These are phyloP conservation scores for Eumacrocentrus americanus DNA, from an alignment of 2,888 invertebrate genomes.

Conservation along the genomic window DNA sequence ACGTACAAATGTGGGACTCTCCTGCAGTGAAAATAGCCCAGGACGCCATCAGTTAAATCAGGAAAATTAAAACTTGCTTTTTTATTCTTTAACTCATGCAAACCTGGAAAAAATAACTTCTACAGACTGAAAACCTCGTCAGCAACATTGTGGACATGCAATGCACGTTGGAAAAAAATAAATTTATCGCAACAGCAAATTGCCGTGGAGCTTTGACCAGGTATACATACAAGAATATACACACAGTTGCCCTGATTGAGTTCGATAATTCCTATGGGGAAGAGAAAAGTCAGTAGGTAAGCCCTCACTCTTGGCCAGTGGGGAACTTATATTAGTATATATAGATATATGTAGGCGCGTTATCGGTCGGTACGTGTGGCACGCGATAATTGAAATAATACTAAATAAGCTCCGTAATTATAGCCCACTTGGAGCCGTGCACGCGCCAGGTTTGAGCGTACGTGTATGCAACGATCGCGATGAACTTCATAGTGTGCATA, in stretches of 20 bases:
- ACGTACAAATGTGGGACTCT: too few relatives aligned
- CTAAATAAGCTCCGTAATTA: slow-evolving; percentile 54
- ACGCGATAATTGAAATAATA: slow-evolving; percentile 58
- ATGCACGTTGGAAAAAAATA: not conserved
- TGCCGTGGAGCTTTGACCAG: too few relatives aligned
- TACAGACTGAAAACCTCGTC: not conserved
- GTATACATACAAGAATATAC: too few relatives aligned
- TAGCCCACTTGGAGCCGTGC: slow-evolving; percentile 40
- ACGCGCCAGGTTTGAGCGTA: slow-evolving; percentile 23
- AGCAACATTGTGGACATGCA: not conserved
- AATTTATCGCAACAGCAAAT: slow-evolving; percentile 11
- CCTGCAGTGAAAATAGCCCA: too few relatives aligned
- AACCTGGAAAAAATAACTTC: not conserved
- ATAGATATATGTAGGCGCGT: slow-evolving; percentile 36
- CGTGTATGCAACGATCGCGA: slow-evolving; percentile 9
- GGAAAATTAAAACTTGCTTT: too few relatives aligned
- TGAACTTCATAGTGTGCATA: slow-evolving; percentile 2
- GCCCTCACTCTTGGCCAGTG: too few relatives aligned
- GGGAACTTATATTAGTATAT: slow-evolving; percentile 6
- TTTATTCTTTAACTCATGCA: too few relatives aligned
- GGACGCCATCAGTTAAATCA: too few relatives aligned
- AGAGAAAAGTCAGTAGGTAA: not conserved
- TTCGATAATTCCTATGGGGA: slow-evolving; percentile 16
- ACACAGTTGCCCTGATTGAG: slow-evolving; percentile 3
- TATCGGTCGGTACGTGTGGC: slow-evolving; percentile 47